phyloP scores from a whole-genome alignment of 2,888 invertebrate species.

The Vesta saturnalis region DNA sequence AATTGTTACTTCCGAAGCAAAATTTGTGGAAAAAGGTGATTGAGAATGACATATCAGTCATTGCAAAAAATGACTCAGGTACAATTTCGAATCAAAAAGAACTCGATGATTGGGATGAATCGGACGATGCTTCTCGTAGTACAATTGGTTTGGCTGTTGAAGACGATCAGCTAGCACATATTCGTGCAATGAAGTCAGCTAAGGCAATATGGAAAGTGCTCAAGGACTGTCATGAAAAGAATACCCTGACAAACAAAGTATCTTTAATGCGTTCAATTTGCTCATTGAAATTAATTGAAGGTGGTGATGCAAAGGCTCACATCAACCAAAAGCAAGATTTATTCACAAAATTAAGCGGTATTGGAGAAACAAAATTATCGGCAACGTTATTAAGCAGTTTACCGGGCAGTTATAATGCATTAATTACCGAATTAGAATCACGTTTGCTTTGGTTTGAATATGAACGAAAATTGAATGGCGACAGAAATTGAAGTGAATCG shows the following conservation, averaged over 20 bases:
- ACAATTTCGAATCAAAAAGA: not conserved
- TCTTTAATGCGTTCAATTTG: not conserved
- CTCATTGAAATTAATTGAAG: not conserved
- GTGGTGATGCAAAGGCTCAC: not conserved
- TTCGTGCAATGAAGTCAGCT: not conserved
- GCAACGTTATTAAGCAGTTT: no score
- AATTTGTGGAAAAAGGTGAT: not conserved
- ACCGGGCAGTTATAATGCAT: no score
- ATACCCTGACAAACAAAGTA: not conserved
- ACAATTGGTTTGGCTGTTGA: not conserved
- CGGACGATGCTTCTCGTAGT: not conserved
- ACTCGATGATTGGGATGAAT: not conserved
- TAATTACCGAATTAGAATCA: no score
- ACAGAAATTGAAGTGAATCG: no score
- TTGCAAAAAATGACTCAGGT: no score
- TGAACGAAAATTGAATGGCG: no score
- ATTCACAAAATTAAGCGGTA: not conserved
- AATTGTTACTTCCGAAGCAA: not conserved
- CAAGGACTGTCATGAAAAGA: not conserved
- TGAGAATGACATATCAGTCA: no score
- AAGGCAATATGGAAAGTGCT: not conserved
- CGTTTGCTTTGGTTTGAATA: no score
- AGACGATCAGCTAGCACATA: not conserved
- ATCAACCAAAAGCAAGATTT: not conserved
- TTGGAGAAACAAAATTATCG: not conserved